Percentiles rank a stretch among this genome's conserved stretches.
Conservation (phyloP, 1,140 invertebrate genomes). For the Ganaspis sp. region DNA sequence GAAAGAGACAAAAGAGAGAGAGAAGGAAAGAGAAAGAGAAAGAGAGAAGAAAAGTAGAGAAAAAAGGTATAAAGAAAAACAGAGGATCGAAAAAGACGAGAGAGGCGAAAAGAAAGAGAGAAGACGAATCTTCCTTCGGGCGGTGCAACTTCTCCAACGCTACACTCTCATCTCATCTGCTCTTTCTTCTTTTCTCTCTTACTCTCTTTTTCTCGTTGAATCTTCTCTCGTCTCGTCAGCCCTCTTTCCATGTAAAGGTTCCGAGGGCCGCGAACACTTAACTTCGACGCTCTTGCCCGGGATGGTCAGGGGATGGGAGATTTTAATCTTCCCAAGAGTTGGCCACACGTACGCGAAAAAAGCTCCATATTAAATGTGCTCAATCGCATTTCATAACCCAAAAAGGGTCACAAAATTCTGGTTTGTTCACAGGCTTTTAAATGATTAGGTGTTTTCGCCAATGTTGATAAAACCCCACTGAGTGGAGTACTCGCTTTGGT, state of each 20-base stretch:
- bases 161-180: conserved; percentile 8
- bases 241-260: conserved; percentile 21
- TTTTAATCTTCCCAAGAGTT: conserved; percentile 25
- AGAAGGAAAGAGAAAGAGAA: background rate
- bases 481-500: too few species aligned
- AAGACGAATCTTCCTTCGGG: background rate
- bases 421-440: background rate
- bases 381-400: conserved; percentile 21
- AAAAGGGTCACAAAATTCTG: background rate
- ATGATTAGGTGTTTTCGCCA: too few species aligned
- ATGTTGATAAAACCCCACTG: too few species aligned
- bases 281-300: conserved; percentile 42
- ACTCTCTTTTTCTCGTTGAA: background rate
- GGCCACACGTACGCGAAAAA: conserved; percentile 23
- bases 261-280: conserved; percentile 52
- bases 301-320: conserved; percentile 18
- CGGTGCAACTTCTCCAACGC: conserved; percentile 6
- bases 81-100: too few species aligned
- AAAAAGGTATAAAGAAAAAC: too few species aligned
- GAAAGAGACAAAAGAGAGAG: background rate
- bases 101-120: background rate
- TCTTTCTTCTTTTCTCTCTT: conserved; percentile 42
- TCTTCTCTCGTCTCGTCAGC: conserved; percentile 27
- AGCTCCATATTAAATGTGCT: conserved; percentile 8
- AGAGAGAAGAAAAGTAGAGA: too few species aligned